Evolutionary conservation across 2,113 vertebrate genomes (phyloP).

Genomic region (Genyomyrus donnyi): DNA sequence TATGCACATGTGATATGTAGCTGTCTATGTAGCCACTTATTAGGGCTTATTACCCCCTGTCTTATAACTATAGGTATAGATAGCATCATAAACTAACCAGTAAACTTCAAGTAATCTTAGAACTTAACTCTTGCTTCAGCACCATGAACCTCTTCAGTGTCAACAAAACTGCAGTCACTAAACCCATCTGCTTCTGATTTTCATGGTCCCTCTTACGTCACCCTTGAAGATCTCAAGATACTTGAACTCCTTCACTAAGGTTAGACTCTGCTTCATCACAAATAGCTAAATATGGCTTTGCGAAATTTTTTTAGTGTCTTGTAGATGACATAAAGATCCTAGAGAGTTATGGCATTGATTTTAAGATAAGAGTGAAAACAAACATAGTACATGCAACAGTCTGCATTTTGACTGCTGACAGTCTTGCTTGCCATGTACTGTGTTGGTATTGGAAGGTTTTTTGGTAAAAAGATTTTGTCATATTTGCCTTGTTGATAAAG

Average conservation of each 20-base stretch:
- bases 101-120: neutral
- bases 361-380: neutral
- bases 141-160: neutral
- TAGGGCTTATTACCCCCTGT: neutral
- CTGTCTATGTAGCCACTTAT: neutral
- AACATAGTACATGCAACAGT: neutral
- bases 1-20: neutral
- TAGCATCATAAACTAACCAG: neutral
- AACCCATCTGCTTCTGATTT: neutral
- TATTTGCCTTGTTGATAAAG: neutral
- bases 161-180: neutral
- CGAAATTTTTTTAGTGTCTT: neutral
- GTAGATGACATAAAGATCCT: neutral
- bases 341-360: neutral
- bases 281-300: neutral
- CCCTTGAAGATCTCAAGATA: neutral
- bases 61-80: neutral
- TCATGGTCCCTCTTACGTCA: neutral
- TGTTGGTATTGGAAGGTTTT: neutral
- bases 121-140: neutral
- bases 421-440: neutral
- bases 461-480: neutral
- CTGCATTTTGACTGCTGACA: neutral
- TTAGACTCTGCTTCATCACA: neutral
- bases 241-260: neutral